Base-by-base conservation (phyloP, 2,797 vertebrate genomes). In the Bradypodion pumilum region DNA sequence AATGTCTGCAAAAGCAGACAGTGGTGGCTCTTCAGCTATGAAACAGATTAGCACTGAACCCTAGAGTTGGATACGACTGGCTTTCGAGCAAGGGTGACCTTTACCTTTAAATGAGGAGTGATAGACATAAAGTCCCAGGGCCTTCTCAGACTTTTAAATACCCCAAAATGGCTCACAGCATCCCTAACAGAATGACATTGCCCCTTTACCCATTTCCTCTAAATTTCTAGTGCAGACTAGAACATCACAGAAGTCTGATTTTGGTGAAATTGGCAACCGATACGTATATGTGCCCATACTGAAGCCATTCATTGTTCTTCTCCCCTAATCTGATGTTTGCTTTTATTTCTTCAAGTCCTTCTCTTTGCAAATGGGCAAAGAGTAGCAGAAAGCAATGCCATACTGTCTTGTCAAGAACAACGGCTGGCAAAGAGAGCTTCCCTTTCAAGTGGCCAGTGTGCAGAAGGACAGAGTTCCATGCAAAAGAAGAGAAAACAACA, bases 301-400 rank as follows among this genome's bases (percentile, higher is more conserved):
- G 60, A 25, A 76, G 8, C 16, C 37, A 23, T 49, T 40, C 49
- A 1, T 44, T 29, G n/a, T 59, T 40, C 29, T n/a, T 9, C 40
- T 56, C 12, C 44, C 10, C 23, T 59, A 6, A n/a, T 49, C 44
- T 75, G 37, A 25, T 25, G 23, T 76, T 76, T 76, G 74, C 49
- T n/a, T 4, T 78, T 49, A 44, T 56, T 80, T 52, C 23, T 59
- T 69, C 49, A 25, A 40, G 12, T 32, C 49, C 32, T 73, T 23
- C 37, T 63, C 49, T 63, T 59, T 12, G 21, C 4, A 68, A 25
- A 42, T 37, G 52, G 29, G 16, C 52, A 68, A 80, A 76, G 10
- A 76, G 32, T 16, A 80, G 72, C 70, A 80, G 29, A 81, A 68
- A 85, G 69, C 23, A 37, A 60, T 65, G 32, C 37, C 78, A 75